A percentile compares a stretch with the other conserved stretches of the same genome.
These are phyloP conservation scores for Cephalopholis sonnerati DNA, from an alignment of 2,113 vertebrate genomes.

Conservation along the genomic window DNA sequence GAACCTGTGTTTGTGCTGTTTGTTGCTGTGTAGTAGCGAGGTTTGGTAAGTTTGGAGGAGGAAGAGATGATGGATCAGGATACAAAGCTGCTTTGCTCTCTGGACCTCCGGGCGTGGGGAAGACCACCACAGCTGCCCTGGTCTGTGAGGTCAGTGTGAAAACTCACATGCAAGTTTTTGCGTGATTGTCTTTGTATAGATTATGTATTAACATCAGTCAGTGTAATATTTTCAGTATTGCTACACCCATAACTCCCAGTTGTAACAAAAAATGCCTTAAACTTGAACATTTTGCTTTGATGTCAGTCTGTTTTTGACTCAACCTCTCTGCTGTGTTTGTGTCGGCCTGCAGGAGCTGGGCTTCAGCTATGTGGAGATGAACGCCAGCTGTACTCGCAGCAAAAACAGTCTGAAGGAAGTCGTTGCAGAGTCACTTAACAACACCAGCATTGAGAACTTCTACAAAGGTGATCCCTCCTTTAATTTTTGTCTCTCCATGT, in stretches of 20 bases:
- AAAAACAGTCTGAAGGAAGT: conserved; percentile 94
- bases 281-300: not conserved
- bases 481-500: not conserved
- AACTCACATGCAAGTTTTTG: not conserved
- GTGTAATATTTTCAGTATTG: not conserved
- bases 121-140: conserved; percentile 96
- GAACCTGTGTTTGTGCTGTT: not conserved
- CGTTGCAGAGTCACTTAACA: conserved; percentile 93
- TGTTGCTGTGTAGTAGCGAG: conserved; percentile 73
- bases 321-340: not conserved
- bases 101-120: conserved; percentile 97
- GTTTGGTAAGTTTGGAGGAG: conserved; percentile 86
- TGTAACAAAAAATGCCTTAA: not conserved
- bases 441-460: conserved; percentile 96
- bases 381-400: conserved; percentile 96
- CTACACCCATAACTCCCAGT: not conserved
- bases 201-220: not conserved
- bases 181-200: not conserved
- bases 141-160: conserved; percentile 92
- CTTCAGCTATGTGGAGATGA: conserved; percentile 96
- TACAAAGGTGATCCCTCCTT: conserved; percentile 84
- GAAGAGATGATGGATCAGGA: conserved; percentile 90
- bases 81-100: conserved; percentile 95
- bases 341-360: conserved; percentile 89
- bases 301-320: not conserved